phyloP scores from a whole-genome alignment of 2,888 invertebrate species.

The Cephus spinipes region DNA sequence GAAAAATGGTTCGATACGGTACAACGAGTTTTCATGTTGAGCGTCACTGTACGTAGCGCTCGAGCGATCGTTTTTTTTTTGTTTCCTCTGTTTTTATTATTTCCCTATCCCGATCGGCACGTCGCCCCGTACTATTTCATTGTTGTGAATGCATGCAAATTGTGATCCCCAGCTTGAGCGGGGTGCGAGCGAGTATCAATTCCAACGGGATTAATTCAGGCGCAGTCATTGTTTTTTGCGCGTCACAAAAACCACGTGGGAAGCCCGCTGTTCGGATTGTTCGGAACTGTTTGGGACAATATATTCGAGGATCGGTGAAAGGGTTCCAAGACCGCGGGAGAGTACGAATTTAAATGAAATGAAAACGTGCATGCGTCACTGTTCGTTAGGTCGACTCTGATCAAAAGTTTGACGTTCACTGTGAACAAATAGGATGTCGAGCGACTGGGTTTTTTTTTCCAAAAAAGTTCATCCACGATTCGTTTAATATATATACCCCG shows the following conservation, averaged over 20 bases:
- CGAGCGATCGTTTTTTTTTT: conserved; percentile 13
- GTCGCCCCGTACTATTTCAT: conserved; percentile 44
- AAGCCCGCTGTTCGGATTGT: conserved; percentile 1
- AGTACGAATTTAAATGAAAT: not conserved
- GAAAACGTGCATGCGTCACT: not conserved
- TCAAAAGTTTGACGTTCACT: not conserved
- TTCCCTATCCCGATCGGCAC: conserved; percentile 17
- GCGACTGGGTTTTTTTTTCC: not conserved
- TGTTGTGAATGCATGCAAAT: conserved; percentile 56
- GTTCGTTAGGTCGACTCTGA: not conserved
- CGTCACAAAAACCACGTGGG: conserved; percentile 41
- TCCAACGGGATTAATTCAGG: conserved; percentile 56
- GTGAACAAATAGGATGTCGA: not conserved
- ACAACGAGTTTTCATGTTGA: conserved; percentile 35
- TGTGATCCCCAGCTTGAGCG: conserved; percentile 39
- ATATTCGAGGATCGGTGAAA: not conserved
- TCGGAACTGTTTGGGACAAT: conserved; percentile 1
- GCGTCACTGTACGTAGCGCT: not conserved
- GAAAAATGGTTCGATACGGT: conserved; percentile 42
- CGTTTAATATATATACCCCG: not conserved
- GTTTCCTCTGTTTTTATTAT: conserved; percentile 12
- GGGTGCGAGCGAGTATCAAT: conserved; percentile 42
- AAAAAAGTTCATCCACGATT: not conserved
- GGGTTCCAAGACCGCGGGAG: not conserved
- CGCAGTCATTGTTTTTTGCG: conserved; percentile 53